phyloP scores from a whole-genome alignment of 1,140 invertebrate genomes.

The Euura lappo region DNA sequence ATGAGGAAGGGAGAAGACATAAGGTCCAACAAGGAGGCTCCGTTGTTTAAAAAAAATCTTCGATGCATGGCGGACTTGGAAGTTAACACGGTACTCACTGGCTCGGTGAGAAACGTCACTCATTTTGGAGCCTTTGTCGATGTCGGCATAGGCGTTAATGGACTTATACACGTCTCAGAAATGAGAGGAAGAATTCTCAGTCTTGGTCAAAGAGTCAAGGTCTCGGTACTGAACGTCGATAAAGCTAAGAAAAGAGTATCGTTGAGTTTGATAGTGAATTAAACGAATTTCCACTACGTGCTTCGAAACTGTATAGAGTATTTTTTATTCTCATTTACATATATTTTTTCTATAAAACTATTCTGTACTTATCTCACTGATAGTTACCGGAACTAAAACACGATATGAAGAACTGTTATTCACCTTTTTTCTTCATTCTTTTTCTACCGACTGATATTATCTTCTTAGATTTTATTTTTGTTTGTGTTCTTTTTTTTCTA shows the following conservation, averaged over 20 bases:
- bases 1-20: constrained; percentile 73
- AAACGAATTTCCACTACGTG: no score
- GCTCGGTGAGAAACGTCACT: constrained; percentile 81
- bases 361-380: no score
- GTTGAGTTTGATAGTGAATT: constrained; percentile 47
- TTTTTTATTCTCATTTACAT: no score
- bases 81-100: constrained; percentile 64
- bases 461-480: not conserved
- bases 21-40: constrained; percentile 65
- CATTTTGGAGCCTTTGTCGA: constrained; percentile 92
- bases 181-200: constrained; percentile 66
- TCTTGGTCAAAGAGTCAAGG: constrained; percentile 75
- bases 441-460: not conserved
- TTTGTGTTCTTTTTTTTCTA: not conserved
- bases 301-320: no score
- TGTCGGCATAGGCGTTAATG: constrained; percentile 79
- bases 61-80: constrained; percentile 67
- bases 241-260: constrained; percentile 58
- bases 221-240: constrained; percentile 66
- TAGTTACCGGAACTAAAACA: no score
- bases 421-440: no score
- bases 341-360: no score
- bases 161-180: constrained; percentile 75
- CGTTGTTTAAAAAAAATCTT: constrained; percentile 72
- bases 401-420: no score